phyloP scores from a whole-genome alignment of 2,888 invertebrate genomes.

The Pseudanteris insignis region DNA sequence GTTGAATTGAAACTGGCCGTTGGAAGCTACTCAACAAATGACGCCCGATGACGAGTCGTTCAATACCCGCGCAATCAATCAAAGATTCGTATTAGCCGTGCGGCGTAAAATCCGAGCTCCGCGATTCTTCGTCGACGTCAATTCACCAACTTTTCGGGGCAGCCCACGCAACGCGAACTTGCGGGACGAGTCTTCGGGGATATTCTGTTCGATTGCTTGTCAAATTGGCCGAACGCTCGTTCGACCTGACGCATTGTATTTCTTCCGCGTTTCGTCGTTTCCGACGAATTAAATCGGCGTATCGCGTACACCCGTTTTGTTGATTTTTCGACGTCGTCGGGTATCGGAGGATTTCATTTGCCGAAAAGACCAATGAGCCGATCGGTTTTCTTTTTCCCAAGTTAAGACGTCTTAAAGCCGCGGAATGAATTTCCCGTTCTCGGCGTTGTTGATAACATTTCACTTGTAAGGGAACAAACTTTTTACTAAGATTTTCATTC shows the following conservation, averaged over 20 bases:
- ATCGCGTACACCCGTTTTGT: conserved; percentile 25
- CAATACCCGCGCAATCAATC: conserved; percentile 22
- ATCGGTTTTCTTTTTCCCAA: no score
- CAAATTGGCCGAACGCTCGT: conserved; percentile 28
- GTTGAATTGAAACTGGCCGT: no score
- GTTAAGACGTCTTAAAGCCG: no score
- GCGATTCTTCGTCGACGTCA: conserved; percentile 22
- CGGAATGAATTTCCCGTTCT: no score
- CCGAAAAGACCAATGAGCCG: no score
- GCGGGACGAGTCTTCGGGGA: conserved; percentile 17
- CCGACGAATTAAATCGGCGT: conserved; percentile 22
- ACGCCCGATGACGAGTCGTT: conserved; percentile 8
- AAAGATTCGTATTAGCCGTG: conserved; percentile 9
- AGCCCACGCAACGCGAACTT: conserved; percentile 8
- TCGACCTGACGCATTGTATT: conserved; percentile 24
- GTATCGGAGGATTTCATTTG: no score
- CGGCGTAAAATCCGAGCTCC: neutral
- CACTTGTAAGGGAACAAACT: no score
- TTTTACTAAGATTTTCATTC: no score
- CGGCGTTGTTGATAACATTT: no score
- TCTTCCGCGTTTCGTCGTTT: conserved; percentile 17
- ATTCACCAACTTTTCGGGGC: conserved; percentile 19
- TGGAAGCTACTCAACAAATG: no score
- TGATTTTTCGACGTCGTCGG: conserved; percentile 16
- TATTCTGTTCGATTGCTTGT: conserved; percentile 37